phyloP scores from a whole-genome alignment of 2,113 vertebrate species.

The Prionailurus viverrinus region DNA sequence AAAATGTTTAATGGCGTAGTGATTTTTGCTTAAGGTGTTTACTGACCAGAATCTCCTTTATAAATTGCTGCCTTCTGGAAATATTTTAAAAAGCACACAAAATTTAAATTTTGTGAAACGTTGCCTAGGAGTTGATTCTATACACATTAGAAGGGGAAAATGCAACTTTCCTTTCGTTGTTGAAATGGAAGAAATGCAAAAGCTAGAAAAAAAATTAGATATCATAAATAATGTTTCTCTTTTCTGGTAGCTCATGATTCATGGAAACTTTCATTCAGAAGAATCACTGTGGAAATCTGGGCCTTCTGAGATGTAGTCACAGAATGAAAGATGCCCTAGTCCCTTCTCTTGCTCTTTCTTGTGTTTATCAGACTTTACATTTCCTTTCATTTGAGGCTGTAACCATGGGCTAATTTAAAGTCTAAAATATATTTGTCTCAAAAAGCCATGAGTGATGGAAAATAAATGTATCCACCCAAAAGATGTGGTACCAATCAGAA shows the following conservation, averaged over 20 bases:
- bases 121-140: not conserved
- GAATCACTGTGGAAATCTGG: not conserved
- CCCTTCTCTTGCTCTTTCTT: not conserved
- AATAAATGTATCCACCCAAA: not conserved
- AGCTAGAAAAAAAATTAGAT: not conserved
- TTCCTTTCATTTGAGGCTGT: not conserved
- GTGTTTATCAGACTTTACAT: conserved; percentile 19
- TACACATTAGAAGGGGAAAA: not conserved
- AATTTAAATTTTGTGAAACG: not conserved
- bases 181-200: conserved; percentile 46
- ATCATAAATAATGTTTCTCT: not conserved
- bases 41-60: not conserved
- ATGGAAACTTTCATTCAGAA: not conserved
- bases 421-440: not conserved
- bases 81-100: not conserved
- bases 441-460: not conserved
- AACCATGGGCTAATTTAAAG: not conserved
- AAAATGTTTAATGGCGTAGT: not conserved
- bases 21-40: not conserved
- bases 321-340: not conserved
- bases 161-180: not conserved
- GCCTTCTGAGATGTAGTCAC: not conserved
- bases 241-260: not conserved
- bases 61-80: conserved; percentile 17
- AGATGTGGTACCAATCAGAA: not conserved